Base-by-base conservation (phyloP, 2,113 vertebrate genomes). In the Telmatochromis brichardi region DNA sequence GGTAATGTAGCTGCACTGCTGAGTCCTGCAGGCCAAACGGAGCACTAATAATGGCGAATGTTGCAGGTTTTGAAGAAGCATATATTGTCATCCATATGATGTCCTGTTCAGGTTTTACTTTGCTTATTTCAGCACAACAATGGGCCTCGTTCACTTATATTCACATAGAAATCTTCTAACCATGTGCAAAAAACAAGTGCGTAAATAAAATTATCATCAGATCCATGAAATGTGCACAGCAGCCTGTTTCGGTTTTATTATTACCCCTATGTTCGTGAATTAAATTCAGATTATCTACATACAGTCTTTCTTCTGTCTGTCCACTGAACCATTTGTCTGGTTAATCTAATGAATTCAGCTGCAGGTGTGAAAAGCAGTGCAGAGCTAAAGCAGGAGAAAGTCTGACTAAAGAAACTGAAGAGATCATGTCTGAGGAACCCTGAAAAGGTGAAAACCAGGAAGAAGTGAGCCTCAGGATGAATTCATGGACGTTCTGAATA, bases 391-490 rank as follows among this genome's bases (percentile, higher is more conserved):
- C 33, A 68, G 33, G 11, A 68, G 63, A 68, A 21, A 68, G 33
- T 68, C 33, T 12, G 60, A 37, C 60, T 68, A 13, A 68, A 68
- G 63, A 40, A 40, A 68, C 35, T 68, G 19, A 40, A 68, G 21
- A 1, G n/a, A 42, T 71, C 3, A 23, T 42, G 37, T 42, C 65
- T 42, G 65, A 71, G 65, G 35, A 71, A 71, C 35, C 26, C 65
- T 42, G n/a, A 42, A 10, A 71, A 26, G 37, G 12, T 71, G 65
- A 71, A 42, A 6, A 15, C 65, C 65, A n/a, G 60, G 33, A 71
- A 26, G 13, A 71, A 15, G n/a, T 71, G 35, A 68, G 63, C 35
- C 35, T 42, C 65, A 42, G 65, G n/a, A n/a, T 71, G 65, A 71
- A 26, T 23, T 71, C n/a, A 71, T 26, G 37, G 65, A 71, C 4